phyloP scores from a whole-genome alignment of 2,888 invertebrate genomes.

The Leucophenga montana region DNA sequence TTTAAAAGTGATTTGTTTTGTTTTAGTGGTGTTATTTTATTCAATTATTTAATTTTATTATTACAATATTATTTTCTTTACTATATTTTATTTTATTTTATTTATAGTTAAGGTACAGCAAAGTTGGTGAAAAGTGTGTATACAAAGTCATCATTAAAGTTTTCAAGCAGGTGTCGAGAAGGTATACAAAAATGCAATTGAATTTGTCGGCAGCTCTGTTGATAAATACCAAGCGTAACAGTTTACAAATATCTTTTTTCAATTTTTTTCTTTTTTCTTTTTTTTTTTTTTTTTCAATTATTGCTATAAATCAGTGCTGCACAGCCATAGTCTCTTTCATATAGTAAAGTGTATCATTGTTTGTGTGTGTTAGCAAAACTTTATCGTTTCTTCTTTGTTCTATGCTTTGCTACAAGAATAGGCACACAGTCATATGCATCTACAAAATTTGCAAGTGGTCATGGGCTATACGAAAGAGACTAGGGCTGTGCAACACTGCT shows the following conservation, averaged over 20 bases:
- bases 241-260: constrained; percentile 46
- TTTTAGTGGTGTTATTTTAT: constrained; percentile 37
- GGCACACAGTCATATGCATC: too few species aligned
- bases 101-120: constrained; percentile 59
- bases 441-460: too few species aligned
- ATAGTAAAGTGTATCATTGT: too few species aligned
- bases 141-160: constrained; percentile 14
- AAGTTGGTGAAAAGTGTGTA: constrained; percentile 43
- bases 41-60: constrained; percentile 43
- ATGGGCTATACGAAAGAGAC: too few species aligned
- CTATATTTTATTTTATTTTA: constrained; percentile 47
- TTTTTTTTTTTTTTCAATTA: constrained; percentile 25
- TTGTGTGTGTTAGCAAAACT: too few species aligned
- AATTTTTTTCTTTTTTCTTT: constrained; percentile 30
- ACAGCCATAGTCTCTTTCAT: too few species aligned
- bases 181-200: constrained; percentile 45
- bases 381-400: too few species aligned
- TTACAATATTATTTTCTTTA: constrained; percentile 41
- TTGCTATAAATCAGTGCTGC: constrained; percentile 24
- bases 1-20: constrained; percentile 2
- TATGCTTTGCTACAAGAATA: too few species aligned
- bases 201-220: constrained; percentile 54
- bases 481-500: too few species aligned
- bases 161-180: constrained; percentile 29
- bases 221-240: constrained; percentile 55